Evolutionary conservation across 2,113 vertebrate genomes (phyloP), one percentile per base, ranked within the genome.

Genomic region (Brienomyrus brachyistius): DNA sequence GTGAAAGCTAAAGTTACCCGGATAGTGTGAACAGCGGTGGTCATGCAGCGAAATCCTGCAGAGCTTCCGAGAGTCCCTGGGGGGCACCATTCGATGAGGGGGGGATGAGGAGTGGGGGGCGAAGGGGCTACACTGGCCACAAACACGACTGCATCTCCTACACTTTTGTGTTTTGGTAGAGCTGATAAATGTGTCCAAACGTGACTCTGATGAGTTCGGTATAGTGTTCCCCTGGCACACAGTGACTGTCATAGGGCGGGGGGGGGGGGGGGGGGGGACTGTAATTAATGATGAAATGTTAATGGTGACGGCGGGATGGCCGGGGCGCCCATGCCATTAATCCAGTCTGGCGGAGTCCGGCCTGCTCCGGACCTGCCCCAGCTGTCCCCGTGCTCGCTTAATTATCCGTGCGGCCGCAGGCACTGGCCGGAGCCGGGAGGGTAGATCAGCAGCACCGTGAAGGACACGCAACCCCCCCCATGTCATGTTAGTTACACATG

Each of bases 231-330:
- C 11, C 70, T 54, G 86, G 54, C 80, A 48, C 10, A 95, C 95
- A 93, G 95, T 92, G 52, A 94, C 94, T 96, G 96, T 97, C 96
- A 95, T 93, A 94, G 95, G 94, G 94, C 7, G 23, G 2, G 40
- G 40, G 59, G 0, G 23, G 59, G 0, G 59, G 21, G 21, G 56
- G 23, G 51, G 11, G 62, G 62, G 62, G 62, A 3, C 96, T 96
- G 95, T 97, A 97, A 97, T 97, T 97, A 97, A 96, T 96, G 96
- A 96, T 96, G 96, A 96, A 95, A 96, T 95, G 95, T 95, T 96
- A 96, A 96, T 96, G 96, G 95, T 95, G 95, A 96, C 92, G 87
- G 90, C 88, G 54, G 87, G 91, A n/a, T 52, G 27, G 11, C 23
- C 2, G 40, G 95, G 94, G 94, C 94, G 93, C 95, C 95, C 95